phyloP scores from a whole-genome alignment of 2,113 vertebrate species.

The Phaethon lepturus region DNA sequence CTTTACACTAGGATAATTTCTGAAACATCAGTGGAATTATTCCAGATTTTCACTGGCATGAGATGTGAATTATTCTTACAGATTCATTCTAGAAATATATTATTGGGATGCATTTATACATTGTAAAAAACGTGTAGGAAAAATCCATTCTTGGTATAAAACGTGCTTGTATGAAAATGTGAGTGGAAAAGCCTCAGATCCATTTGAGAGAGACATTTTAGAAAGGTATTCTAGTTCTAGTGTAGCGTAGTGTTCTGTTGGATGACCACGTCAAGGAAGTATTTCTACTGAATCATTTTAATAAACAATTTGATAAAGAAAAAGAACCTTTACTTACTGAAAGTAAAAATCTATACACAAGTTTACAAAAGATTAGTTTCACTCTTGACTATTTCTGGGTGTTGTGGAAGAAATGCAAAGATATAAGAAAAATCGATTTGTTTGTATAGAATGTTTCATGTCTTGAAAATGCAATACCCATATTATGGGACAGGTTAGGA shows the following conservation, averaged over 20 bases:
- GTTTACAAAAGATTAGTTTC: neutral
- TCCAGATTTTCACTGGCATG: neutral
- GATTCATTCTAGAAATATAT: neutral
- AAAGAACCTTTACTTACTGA: neutral
- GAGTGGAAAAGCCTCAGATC: neutral
- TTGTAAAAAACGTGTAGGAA: neutral
- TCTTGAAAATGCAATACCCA: neutral
- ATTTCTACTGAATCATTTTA: neutral
- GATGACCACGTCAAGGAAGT: fast-evolving
- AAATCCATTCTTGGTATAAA: neutral
- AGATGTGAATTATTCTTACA: neutral
- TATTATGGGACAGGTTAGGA: neutral
- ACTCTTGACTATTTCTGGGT: neutral
- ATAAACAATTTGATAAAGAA: neutral
- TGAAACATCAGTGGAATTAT: neutral
- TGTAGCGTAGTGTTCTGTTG: neutral
- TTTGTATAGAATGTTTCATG: neutral
- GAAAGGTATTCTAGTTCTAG: neutral
- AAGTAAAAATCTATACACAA: neutral
- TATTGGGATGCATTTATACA: neutral
- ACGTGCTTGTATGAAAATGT: neutral
- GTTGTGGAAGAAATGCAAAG: neutral
- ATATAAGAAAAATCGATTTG: neutral
- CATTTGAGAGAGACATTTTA: neutral
- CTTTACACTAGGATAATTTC: neutral